Conservation (phyloP, 2,888 invertebrate species). For the Brachylomia viminalis region DNA sequence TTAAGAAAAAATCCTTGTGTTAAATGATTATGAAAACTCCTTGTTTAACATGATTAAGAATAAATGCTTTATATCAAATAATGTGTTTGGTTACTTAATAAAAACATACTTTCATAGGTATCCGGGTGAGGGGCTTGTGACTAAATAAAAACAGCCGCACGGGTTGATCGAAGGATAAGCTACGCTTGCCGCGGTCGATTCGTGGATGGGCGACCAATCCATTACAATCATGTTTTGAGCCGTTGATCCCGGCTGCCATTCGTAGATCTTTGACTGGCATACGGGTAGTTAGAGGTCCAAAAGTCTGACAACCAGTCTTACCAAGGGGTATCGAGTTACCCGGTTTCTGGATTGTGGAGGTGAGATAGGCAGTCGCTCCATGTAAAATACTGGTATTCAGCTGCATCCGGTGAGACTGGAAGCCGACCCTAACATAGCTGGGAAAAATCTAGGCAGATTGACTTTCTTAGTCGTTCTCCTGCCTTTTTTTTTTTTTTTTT, state of each 20-base stretch:
- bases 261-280: not conserved
- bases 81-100: too few species aligned
- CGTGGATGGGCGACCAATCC: not conserved
- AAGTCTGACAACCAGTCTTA: not conserved
- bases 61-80: too few species aligned
- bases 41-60: too few species aligned
- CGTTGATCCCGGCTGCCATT: not conserved
- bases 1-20: too few species aligned
- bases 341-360: not conserved
- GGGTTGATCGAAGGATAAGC: not conserved
- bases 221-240: not conserved
- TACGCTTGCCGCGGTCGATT: not conserved
- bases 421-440: not conserved
- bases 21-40: too few species aligned
- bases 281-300: not conserved
- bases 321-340: not conserved
- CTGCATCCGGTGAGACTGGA: not conserved
- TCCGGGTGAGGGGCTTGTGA: too few species aligned
- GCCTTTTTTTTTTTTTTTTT: not conserved
- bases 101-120: too few species aligned
- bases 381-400: not conserved
- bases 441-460: not conserved
- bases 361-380: not conserved
- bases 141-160: too few species aligned
- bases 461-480: not conserved